A percentile compares a stretch with the other conserved stretches of the same genome.
Conservation (phyloP, 2,113 vertebrate genomes). For the Grallaria varia region DNA sequence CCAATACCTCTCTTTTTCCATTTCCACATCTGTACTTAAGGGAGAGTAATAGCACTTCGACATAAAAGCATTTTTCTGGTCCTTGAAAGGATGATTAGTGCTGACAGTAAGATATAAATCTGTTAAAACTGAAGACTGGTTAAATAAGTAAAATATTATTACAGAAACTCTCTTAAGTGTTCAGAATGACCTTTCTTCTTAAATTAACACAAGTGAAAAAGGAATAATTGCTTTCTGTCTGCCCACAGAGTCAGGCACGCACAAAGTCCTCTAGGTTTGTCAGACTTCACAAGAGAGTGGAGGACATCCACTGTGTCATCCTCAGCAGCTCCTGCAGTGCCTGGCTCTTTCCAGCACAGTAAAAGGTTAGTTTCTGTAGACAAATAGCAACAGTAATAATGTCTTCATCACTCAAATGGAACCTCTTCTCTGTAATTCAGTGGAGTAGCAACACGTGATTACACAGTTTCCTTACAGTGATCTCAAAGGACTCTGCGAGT, state of each 20-base stretch:
- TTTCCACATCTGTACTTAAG: not conserved
- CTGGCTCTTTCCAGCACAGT: constrained; percentile 5
- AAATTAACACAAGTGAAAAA: constrained; percentile 8
- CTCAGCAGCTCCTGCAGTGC: not conserved
- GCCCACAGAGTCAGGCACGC: not conserved
- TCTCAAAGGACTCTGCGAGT: not conserved
- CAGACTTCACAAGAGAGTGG: not conserved
- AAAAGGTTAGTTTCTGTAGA: not conserved
- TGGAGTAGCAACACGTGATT: constrained; percentile 9
- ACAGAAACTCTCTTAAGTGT: not conserved
- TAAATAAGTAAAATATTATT: constrained; percentile 39
- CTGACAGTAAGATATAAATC: constrained; percentile 19
- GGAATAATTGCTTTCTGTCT: constrained; percentile 10
- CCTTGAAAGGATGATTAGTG: not conserved
- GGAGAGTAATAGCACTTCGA: not conserved
- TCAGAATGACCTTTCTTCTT: constrained; percentile 1
- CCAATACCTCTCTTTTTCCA: not conserved
- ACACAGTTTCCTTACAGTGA: constrained; percentile 12
- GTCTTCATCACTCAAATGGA: not conserved
- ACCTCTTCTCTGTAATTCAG: constrained; percentile 28
- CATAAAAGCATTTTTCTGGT: not conserved
- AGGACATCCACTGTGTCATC: constrained; percentile 12
- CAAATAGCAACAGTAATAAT: constrained; percentile 5
- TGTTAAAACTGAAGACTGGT: not conserved
- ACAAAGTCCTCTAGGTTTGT: not conserved